Conservation (phyloP, 2,888 invertebrate genomes). For the Hydrotaea cyrtoneurina region DNA sequence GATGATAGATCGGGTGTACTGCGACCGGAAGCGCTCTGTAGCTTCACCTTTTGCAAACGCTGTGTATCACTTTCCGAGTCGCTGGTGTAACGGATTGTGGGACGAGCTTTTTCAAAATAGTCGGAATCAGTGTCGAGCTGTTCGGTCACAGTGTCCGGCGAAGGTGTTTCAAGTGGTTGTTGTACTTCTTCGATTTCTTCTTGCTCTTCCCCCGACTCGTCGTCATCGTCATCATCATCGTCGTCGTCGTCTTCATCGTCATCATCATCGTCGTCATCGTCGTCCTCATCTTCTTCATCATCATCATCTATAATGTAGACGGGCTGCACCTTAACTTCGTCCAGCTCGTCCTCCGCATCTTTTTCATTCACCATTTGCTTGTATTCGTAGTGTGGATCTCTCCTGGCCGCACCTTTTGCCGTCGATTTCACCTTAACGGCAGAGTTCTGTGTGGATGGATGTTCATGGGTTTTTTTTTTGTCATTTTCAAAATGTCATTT, state of each 20-base stretch:
- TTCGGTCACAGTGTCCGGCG: constrained; percentile 69
- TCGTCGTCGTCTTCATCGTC: constrained; percentile 67
- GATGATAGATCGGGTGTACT: constrained; percentile 75
- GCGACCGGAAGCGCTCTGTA: constrained; percentile 75
- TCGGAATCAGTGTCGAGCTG: constrained; percentile 76
- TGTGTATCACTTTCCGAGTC: constrained; percentile 78
- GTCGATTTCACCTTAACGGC: neutral
- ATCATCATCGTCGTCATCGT: constrained; percentile 69
- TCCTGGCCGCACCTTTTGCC: neutral
- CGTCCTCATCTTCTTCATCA: constrained; percentile 71
- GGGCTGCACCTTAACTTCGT: constrained; percentile 72
- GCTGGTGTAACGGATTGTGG: constrained; percentile 73
- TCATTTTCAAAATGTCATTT: constrained; percentile 7
- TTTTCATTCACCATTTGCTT: constrained; percentile 72
- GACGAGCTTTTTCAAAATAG: constrained; percentile 70
- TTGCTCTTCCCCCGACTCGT: constrained; percentile 59
- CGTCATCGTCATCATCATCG: constrained; percentile 52
- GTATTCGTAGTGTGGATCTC: constrained; percentile 72
- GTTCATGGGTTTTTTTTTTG: constrained; percentile 1
- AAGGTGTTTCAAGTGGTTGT: constrained; percentile 69
- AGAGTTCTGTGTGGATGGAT: constrained; percentile 35
- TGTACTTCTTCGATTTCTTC: constrained; percentile 68
- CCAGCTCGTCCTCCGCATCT: constrained; percentile 54
- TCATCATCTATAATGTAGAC: constrained; percentile 77
- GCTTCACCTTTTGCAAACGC: constrained; percentile 58